These are phyloP conservation scores for Drosophila austrosaltans DNA, from an alignment of 2,888 invertebrate genomes.

Conservation along the genomic window DNA sequence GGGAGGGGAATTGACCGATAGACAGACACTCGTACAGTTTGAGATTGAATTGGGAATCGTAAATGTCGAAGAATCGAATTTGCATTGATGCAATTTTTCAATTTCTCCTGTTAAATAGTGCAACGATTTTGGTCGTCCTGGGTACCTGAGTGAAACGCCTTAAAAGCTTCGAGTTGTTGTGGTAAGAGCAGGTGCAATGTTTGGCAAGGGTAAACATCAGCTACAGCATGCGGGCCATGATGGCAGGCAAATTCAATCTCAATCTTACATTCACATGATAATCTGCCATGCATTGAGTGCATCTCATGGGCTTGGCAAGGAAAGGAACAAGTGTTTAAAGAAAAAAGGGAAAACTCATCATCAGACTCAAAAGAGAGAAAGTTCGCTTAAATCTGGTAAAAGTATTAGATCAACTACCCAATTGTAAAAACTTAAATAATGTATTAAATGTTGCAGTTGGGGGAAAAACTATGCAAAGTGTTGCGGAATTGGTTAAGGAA, in stretches of 20 bases:
- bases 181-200: conserved; percentile 6
- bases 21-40: background rate
- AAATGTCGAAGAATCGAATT: background rate
- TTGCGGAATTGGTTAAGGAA: background rate
- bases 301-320: background rate
- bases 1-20: background rate
- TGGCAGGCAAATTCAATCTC: conserved; percentile 1
- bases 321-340: background rate
- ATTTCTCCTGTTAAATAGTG: background rate
- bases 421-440: background rate
- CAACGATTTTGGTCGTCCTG: background rate
- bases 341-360: too few species aligned
- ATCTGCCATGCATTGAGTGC: background rate
- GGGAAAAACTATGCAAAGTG: background rate
- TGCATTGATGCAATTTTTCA: background rate
- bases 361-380: too few species aligned
- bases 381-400: background rate
- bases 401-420: background rate
- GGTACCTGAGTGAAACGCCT: background rate
- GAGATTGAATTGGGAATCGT: background rate
- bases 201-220: background rate
- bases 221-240: background rate
- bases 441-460: background rate
- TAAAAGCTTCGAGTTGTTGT: conserved; percentile 5
- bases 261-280: conserved; percentile 10